phyloP scores from a whole-genome alignment of 2,113 vertebrate species.

The Trachemys scripta region DNA sequence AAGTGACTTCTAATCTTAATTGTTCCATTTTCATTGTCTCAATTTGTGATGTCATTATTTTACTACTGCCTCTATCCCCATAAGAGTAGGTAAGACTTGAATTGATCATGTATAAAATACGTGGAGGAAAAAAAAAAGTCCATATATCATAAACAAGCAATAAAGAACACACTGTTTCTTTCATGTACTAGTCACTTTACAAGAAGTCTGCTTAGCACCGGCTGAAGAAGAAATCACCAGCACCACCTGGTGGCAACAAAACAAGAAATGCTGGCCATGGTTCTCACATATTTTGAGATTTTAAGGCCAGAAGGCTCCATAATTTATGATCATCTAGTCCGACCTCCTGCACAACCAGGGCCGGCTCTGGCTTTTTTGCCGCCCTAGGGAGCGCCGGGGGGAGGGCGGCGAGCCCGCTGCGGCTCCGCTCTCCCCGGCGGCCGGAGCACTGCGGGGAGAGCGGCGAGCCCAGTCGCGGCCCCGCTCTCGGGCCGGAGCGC shows the following conservation, averaged over 20 bases:
- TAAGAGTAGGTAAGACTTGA: background rate
- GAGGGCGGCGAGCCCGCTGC: too few relatives aligned
- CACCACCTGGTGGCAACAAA: conserved; percentile 7
- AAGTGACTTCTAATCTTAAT: background rate
- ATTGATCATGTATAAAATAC: too few relatives aligned
- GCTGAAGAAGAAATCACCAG: conserved; percentile 13
- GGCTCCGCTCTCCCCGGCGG: too few relatives aligned
- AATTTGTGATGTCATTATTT: too few relatives aligned
- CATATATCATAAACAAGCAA: too few relatives aligned
- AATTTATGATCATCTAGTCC: fast-evolving
- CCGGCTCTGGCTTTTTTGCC: too few relatives aligned
- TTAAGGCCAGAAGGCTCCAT: background rate
- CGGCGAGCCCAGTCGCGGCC: too few relatives aligned
- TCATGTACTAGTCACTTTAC: background rate
- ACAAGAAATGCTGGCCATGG: background rate
- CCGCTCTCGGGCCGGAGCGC: too few relatives aligned
- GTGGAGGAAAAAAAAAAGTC: background rate
- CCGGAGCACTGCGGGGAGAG: too few relatives aligned
- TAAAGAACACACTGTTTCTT: too few relatives aligned
- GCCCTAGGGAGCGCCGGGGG: too few relatives aligned
- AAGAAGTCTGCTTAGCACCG: background rate
- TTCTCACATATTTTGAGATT: background rate
- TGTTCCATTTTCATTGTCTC: background rate
- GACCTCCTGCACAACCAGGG: background rate
- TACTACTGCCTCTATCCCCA: too few relatives aligned